Conservation (phyloP, 1,140 invertebrate genomes). For the Calliopsis andreniformis region DNA sequence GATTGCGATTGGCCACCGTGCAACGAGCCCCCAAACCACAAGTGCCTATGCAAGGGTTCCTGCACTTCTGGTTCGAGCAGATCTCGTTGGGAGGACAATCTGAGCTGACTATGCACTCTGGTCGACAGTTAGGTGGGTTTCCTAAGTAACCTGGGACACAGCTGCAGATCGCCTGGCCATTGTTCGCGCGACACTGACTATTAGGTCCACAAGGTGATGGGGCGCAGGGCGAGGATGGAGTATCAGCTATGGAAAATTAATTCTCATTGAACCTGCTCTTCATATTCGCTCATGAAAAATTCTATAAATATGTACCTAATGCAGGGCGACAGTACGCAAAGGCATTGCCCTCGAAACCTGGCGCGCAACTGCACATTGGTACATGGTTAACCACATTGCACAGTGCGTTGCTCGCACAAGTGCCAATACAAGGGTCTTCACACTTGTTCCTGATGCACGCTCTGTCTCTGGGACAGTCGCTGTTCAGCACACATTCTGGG, state of each 20-base stretch:
- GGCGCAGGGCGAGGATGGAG: conserved; percentile 81
- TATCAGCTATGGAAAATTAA: conserved; percentile 44
- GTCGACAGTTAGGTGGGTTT: conserved; percentile 86
- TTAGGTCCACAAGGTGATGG: conserved; percentile 87
- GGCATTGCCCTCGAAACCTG: conserved; percentile 87
- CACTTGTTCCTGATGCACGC: conserved; percentile 88
- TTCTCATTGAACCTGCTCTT: not conserved
- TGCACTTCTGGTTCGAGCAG: conserved; percentile 87
- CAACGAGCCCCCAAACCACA: conserved; percentile 86
- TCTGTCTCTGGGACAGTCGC: conserved; percentile 87
- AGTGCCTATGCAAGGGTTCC: conserved; percentile 86
- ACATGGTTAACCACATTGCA: conserved; percentile 89
- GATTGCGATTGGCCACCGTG: conserved; percentile 84
- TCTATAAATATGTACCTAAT: conserved; percentile 68
- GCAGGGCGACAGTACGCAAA: conserved; percentile 83
- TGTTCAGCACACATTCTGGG: conserved; percentile 88
- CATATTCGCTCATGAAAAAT: not conserved
- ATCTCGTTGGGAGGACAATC: conserved; percentile 85
- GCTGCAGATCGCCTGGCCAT: conserved; percentile 86
- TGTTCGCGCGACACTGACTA: conserved; percentile 84
- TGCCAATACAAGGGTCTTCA: conserved; percentile 86
- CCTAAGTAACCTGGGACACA: conserved; percentile 86
- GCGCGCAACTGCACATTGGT: conserved; percentile 87
- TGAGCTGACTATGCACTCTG: conserved; percentile 86
- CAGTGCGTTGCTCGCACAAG: conserved; percentile 87